Percentiles rank a stretch among this genome's conserved stretches.
Conservation (phyloP, 2,797 vertebrate genomes). For the Gadopsis marmoratus region DNA sequence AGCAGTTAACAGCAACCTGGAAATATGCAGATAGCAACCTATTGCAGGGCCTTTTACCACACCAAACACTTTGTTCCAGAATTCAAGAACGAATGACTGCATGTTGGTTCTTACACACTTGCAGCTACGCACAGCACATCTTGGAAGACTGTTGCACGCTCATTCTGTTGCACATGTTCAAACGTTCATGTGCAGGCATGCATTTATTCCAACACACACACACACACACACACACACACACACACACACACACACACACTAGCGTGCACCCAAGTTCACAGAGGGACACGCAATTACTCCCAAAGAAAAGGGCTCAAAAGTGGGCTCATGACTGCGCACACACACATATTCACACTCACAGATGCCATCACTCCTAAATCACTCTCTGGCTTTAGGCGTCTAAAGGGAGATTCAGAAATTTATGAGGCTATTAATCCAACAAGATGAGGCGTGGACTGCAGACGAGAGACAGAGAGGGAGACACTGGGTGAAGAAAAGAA, state of each 20-base stretch:
- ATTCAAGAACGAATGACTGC: background rate
- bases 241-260: conserved; percentile 27
- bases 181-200: conserved; percentile 29
- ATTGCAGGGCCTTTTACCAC: background rate
- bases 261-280: conserved; percentile 24
- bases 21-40: background rate
- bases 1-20: background rate
- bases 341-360: conserved; percentile 17
- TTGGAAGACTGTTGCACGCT: background rate
- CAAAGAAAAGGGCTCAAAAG: background rate
- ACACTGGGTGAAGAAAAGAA: background rate
- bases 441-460: conserved; percentile 45
- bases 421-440: conserved; percentile 70
- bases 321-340: background rate
- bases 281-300: background rate
- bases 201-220: conserved; percentile 3
- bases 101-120: background rate
- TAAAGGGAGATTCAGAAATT: conserved; percentile 65
- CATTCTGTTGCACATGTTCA: conserved; percentile 8
- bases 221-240: conserved; percentile 31
- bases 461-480: conserved; percentile 28
- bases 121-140: background rate
- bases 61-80: background rate
- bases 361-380: conserved; percentile 46
- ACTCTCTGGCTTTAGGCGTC: conserved; percentile 47